Evolutionary conservation across 2,888 invertebrate genomes (phyloP), one percentile per base, ranked within the genome.

Genomic region (Rhagium mordax): DNA sequence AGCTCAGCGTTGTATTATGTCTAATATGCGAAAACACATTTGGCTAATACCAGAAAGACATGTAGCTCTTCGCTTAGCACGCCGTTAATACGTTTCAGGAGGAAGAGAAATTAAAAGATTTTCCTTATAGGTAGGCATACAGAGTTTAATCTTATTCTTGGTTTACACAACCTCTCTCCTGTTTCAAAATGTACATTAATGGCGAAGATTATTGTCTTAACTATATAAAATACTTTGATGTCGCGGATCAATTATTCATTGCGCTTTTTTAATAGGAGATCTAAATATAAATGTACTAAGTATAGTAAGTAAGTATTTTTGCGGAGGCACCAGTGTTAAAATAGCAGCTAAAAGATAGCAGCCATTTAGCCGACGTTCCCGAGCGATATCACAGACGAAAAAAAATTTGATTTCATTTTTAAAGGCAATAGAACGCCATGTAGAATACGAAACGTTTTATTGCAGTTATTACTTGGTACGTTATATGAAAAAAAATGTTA

Each of bases 1-100:
- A 84, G 85, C 84, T 86, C 84, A 86, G 84, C 85, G 82, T 83
- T 83, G 86, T 85, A 85, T 86, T 86, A 86, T 85, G 85, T 84
- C 84, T 86, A 86, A 86, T 86, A 87, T 85, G 85, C 86, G 86
- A 86, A 87, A 85, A 84, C 84, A 84, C 87, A 87, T 87, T 87
- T 85, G 87, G 81, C 79, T 83, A 83, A 83, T 83, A 81, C 83
- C 79, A 75, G 78, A 81, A 81, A 81, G 78, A 83, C 82, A 83
- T 78, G 82, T 78, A 79, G 71, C 70, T 75, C 77, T 61, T 24
- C 65, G 55, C 70, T 71, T 66, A 70, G 57, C 69, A 47, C 62
- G 33, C n/a, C 61, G 20, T 47, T 70, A 70, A 73, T 64, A 73
- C 70, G 69, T 51, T 70, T 57, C 51, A 27, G 48, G 53, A 70